A percentile compares a stretch with the other conserved stretches of the same genome.
phyloP scores from a whole-genome alignment of 2,113 vertebrate species.

The Nematolebias whitei region DNA sequence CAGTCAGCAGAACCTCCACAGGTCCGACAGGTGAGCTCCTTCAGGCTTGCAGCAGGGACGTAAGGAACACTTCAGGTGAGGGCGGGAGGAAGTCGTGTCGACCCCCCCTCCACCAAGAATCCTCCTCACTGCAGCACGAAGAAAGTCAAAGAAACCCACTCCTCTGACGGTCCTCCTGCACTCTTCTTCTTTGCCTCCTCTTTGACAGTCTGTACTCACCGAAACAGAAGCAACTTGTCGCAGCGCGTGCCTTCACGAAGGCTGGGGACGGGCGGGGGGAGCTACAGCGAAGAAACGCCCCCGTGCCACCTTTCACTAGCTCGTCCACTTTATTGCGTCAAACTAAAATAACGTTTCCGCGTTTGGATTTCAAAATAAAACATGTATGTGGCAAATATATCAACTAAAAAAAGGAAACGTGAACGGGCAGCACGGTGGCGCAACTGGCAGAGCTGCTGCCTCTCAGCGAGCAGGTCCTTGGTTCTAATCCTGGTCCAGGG shows the following conservation, averaged over 20 bases:
- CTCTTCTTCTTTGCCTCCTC: constrained; percentile 11
- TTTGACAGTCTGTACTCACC: neutral
- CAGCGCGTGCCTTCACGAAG: neutral
- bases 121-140: neutral
- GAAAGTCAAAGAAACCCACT: neutral
- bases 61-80: constrained; percentile 58
- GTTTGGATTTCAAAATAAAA: constrained; percentile 11
- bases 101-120: constrained; percentile 2
- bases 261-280: constrained; percentile 7
- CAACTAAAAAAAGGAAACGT: too few species aligned
- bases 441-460: too few species aligned
- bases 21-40: constrained; percentile 27
- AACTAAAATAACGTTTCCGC: neutral
- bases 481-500: too few species aligned
- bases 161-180: constrained; percentile 4
- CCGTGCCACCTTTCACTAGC: neutral
- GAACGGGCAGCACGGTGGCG: too few species aligned
- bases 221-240: too few species aligned
- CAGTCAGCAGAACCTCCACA: constrained; percentile 6
- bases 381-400: accelerated
- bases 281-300: constrained; percentile 2
- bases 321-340: accelerated
- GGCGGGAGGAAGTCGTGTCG: constrained; percentile 8
- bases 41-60: constrained; percentile 14
- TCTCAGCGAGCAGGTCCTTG: too few species aligned